Evolutionary conservation across 2,888 invertebrate species (phyloP), one percentile per base, ranked within the genome.

Genomic region (Mechanitis messenoides): DNA sequence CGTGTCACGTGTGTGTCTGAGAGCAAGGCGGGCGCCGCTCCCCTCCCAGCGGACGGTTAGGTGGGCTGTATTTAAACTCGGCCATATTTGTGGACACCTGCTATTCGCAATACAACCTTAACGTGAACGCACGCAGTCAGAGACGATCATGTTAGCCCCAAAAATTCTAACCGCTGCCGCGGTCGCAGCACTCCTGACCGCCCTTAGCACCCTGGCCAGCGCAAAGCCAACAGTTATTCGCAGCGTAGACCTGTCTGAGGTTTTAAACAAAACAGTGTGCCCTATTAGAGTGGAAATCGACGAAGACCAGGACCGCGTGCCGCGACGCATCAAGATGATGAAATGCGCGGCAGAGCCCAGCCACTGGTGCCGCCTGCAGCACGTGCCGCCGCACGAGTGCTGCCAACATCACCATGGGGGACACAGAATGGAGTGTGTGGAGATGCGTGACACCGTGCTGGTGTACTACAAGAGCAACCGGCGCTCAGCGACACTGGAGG

Each of bases 401-500:
- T 86, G 87, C 78, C 73, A 75, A 62, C 81, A 80, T 71, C 74
- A 74, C 65, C 82, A 81, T 74, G 71, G 75, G 72, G 63, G 67
- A 59, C 82, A 79, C 78, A 65, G 70, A 60, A 80, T 83, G 74
- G 76, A 82, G 74, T 89, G 89, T 78, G 84, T 84, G 60, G 83
- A 87, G 78, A 80, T 89, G 65, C 77, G 71, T 64, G 89, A 89
- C 80, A 75, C 73, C 66, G 87, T 87, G 78, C 78, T 81, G 62
- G 89, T 89, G 72, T 72, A 74, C 68, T 83, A 78, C 80, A 75
- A 72, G 65, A 66, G 62, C 50, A 58, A 45, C 50, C 65, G 65
- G 57, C 60, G 28, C 62, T 71, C 73, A 60, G 58, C 65, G 62
- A 63, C 71, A 59, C 64, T 74, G 66, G 74, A 75, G 64, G 87